These are phyloP conservation scores for Mizuhopecten yessoensis DNA, from an alignment of 1,140 invertebrate species.

Conservation along the genomic window DNA sequence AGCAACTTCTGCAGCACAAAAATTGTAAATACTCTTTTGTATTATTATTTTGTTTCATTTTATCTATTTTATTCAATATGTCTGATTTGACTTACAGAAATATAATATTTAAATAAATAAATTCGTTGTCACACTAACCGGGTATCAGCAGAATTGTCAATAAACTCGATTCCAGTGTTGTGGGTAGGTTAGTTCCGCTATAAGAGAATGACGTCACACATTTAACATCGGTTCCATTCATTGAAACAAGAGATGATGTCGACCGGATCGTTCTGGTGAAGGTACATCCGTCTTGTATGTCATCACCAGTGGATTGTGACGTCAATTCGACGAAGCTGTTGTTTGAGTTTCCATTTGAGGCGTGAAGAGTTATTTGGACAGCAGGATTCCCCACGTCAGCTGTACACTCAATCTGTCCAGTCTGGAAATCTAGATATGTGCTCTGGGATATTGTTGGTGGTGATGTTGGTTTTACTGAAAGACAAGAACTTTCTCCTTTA, in stretches of 20 bases:
- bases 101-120: not conserved
- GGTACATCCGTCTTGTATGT: not conserved
- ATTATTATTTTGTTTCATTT: too few species aligned
- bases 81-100: not conserved
- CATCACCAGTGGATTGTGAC: not conserved
- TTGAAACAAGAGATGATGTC: not conserved
- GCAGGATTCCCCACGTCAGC: not conserved
- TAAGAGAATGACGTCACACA: not conserved
- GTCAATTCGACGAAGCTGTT: not conserved
- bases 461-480: not conserved
- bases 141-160: not conserved
- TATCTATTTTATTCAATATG: too few species aligned
- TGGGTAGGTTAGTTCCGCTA: not conserved
- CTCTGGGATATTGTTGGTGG: not conserved
- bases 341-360: not conserved
- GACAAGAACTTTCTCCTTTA: too few species aligned
- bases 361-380: not conserved
- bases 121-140: not conserved
- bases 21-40: too few species aligned
- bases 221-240: slow-evolving; percentile 1
- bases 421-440: not conserved
- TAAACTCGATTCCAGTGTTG: not conserved
- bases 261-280: not conserved
- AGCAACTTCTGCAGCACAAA: too few species aligned
- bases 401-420: not conserved